Evolutionary conservation across 2,797 vertebrate genomes (phyloP), one percentile per base, ranked within the genome.

Genomic region (Fratercula arctica): DNA sequence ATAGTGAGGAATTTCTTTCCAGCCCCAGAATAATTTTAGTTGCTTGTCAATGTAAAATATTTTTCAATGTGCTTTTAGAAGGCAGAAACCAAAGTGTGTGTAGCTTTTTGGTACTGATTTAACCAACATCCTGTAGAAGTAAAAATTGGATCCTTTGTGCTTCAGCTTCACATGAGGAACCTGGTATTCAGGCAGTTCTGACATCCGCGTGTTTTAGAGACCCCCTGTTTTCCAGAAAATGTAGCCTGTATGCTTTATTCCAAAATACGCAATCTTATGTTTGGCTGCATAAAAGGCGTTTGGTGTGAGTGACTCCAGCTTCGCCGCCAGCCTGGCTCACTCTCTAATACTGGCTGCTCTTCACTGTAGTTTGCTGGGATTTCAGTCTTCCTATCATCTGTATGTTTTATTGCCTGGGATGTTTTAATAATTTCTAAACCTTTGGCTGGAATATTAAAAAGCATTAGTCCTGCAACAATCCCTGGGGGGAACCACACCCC

Each of bases 51-150:
- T n/a, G 17, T 68, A 24, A 83, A 68, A 37, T 78, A 41, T 75
- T 88, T 81, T 81, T 46, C 57, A 21, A 1, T n/a, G n/a, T 85
- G 28, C 33, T 86, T 70, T 54, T 20, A 54, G 39, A 67, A 81
- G 54, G 37, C 0, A 0, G 53, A 76, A 90, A 74, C 21, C 28
- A 24, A 73, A 80, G 18, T 1, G 0, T 3, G 3, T 0, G 0
- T 29, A 68, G n/a, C 7, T 6, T 68, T 81, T 68, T 72, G 37
- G 77, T 78, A 45, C 33, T 43, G 54, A 18, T 57, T 37, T n/a
- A 78, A 48, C 50, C 11, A 39, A 11, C 9, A 25, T 26, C 33
- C 26, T 29, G 4, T 16, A 29, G 48, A 78, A 87, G 33, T 81
- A 33, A 66, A 57, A 78, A 75, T 20, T 25, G 11, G 3, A 39